A percentile compares a stretch with the other conserved stretches of the same genome.
These are phyloP conservation scores for Dissostichus mawsoni DNA, from an alignment of 2,113 vertebrate genomes.

Conservation along the genomic window DNA sequence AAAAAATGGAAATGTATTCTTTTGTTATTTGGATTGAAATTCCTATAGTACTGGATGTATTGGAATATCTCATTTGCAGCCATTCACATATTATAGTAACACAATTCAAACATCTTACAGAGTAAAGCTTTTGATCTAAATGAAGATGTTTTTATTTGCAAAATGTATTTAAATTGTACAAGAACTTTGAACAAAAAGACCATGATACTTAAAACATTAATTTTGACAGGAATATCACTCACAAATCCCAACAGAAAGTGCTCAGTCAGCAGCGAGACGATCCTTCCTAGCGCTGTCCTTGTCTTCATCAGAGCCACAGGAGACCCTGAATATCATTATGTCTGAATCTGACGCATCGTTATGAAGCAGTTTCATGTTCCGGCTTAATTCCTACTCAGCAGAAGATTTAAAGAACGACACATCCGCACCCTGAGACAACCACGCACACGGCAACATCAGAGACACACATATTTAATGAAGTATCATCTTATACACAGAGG, in stretches of 20 bases:
- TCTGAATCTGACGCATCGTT: conserved; percentile 8
- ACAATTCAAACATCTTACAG: background rate
- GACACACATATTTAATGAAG: conserved; percentile 18
- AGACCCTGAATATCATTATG: background rate
- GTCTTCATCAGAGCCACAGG: background rate
- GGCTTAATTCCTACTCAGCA: conserved; percentile 12
- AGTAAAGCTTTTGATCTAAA: background rate
- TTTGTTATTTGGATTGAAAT: background rate
- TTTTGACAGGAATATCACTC: background rate
- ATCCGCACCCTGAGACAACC: conserved; percentile 14
- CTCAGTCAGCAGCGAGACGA: background rate
- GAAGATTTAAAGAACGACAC: conserved; percentile 30
- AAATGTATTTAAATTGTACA: background rate
- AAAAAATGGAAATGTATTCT: background rate
- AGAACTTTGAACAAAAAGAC: background rate
- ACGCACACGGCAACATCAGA: conserved; percentile 8
- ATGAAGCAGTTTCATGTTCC: conserved; percentile 15
- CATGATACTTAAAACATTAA: background rate
- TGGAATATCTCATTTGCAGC: too few relatives aligned
- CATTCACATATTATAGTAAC: too few relatives aligned
- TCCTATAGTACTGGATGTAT: background rate
- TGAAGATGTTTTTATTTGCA: too few relatives aligned
- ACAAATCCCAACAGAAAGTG: background rate
- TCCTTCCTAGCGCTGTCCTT: background rate
- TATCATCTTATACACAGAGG: background rate